These are phyloP conservation scores for Gulo gulo DNA, from an alignment of 2,113 vertebrate genomes.

Conservation along the genomic window DNA sequence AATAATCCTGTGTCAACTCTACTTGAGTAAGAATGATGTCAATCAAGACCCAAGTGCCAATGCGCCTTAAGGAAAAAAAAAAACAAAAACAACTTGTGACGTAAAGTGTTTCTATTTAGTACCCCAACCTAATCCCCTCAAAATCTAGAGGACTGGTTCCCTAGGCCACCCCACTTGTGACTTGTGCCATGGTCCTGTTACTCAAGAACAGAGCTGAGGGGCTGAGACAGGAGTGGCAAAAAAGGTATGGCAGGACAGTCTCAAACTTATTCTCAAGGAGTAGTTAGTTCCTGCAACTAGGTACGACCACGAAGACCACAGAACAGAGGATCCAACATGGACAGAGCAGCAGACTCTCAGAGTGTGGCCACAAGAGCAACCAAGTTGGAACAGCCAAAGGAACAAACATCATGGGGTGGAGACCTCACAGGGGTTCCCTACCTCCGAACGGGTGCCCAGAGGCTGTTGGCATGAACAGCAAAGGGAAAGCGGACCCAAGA, in stretches of 20 bases:
- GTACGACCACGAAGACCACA: not conserved
- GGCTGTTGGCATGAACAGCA: not conserved
- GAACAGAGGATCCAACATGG: not conserved
- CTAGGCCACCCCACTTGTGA: not conserved
- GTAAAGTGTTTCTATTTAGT: slow-evolving; percentile 24
- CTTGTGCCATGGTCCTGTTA: not conserved
- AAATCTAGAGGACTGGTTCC: not conserved
- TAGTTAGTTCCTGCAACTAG: not conserved
- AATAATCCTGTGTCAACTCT: not conserved
- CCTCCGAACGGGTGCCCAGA: not conserved
- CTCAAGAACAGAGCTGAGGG: not conserved
- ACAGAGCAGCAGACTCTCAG: not conserved
- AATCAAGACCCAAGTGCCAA: not conserved
- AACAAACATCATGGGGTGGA: not conserved
- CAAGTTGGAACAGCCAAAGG: not conserved
- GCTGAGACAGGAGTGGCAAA: not conserved
- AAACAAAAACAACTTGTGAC: not conserved
- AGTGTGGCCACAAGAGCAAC: not conserved
- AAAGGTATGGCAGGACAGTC: not conserved
- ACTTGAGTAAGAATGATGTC: slow-evolving; percentile 2
- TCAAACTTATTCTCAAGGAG: not conserved
- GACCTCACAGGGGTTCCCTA: not conserved
- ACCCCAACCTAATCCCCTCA: not conserved
- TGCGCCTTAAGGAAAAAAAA: not conserved
- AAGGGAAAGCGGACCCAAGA: not conserved